These are phyloP conservation scores for Micrasema longulum DNA, from an alignment of 1,140 invertebrate genomes.

Conservation along the genomic window DNA sequence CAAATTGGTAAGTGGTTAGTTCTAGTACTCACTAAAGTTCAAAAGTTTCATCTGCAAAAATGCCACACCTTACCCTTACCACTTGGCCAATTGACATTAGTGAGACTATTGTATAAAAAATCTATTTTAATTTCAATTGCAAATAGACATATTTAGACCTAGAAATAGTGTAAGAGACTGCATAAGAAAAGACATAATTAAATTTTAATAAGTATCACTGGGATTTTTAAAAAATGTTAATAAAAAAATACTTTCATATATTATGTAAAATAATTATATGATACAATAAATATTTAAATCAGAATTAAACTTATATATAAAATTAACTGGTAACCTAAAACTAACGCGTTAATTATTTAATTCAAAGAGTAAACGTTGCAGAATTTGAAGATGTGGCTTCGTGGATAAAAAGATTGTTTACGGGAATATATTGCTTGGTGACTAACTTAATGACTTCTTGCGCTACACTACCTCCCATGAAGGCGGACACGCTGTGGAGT, in stretches of 20 bases:
- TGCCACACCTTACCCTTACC: too few relatives aligned
- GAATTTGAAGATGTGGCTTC: constrained; percentile 93
- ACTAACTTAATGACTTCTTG: constrained; percentile 98
- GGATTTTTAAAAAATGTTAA: constrained; percentile 16
- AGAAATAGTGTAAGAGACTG: too few relatives aligned
- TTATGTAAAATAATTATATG: background rate
- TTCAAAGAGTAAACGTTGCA: constrained; percentile 76
- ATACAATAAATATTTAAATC: constrained; percentile 5
- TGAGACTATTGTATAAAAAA: too few relatives aligned
- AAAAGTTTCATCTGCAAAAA: too few relatives aligned
- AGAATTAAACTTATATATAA: background rate
- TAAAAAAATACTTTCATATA: constrained; percentile 20
- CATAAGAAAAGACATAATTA: too few relatives aligned
- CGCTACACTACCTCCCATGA: constrained; percentile 92
- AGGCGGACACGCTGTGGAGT: constrained; percentile 94
- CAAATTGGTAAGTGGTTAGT: too few relatives aligned
- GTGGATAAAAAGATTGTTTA: constrained; percentile 96
- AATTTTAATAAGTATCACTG: too few relatives aligned
- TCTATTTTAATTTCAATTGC: too few relatives aligned
- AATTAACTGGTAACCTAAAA: background rate
- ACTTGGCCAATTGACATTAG: too few relatives aligned
- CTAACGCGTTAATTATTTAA: constrained; percentile 26
- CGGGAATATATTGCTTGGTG: constrained; percentile 95
- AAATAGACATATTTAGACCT: too few relatives aligned
- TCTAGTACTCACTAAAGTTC: too few relatives aligned